Evolutionary conservation across 2,113 vertebrate species (phyloP), one percentile per base, ranked within the genome.

Genomic region (Phrynosoma blainvillii): DNA sequence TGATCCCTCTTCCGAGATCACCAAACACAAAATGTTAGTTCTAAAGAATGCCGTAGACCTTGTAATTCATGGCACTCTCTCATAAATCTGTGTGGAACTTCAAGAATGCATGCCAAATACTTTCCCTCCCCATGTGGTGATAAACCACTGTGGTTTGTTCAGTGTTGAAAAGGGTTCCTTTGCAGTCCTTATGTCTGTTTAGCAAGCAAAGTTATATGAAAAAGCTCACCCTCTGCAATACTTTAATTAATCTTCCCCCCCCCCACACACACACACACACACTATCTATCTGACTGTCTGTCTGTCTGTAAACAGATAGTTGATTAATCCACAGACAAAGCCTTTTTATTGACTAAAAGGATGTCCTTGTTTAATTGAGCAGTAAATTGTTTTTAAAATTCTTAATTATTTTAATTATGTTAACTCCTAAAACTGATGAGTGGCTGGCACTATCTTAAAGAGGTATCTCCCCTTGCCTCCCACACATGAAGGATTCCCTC

Each of bases 21-120:
- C 87, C 88, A 92, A 91, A 94, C 91, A 93, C 87, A 91, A 94
- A 94, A 94, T 87, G n/a, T 82, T 93, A 89, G 93, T 92, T 95
- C 89, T 89, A 94, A 92, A 77, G 92, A 94, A 93, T 89, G 88
- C 90, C 20, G 0, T 87, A 88, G 87, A 90, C 73, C 90, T 95
- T 92, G 79, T 7, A 21, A 75, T 20, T 56, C 90, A 94, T 92
- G 84, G 36, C 36, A 40, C 18, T 56, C 92, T 88, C 89, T 87
- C 84, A 89, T 85, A 84, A 78, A 84, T 88, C 87, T 88, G 59
- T 56, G 47, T 70, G 62, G 79, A 88, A 88, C 81, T 84, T 78
- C 73, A 88, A 88, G 87, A 88, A 88, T 88, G 87, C 62, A 68
- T 27, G 23, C 87, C 62, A 84, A 88, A 88, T 78, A 66, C 74